phyloP scores from a whole-genome alignment of 2,113 vertebrate species.

The Myotis davidii region DNA sequence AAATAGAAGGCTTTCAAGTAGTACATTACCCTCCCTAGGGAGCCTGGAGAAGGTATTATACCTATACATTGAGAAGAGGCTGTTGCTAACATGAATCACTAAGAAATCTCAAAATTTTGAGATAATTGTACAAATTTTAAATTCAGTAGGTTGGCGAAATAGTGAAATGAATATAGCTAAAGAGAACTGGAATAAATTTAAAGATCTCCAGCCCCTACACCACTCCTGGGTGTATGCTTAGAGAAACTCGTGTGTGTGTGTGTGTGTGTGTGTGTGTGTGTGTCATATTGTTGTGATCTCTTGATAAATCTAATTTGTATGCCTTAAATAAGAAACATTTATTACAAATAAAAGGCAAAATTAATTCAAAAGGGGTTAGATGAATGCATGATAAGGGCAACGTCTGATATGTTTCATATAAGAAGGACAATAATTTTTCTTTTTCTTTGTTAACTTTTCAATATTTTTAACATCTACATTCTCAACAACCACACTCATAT shows the following conservation, averaged over 20 bases:
- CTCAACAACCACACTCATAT: not conserved
- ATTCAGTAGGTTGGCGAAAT: not conserved
- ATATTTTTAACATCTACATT: not conserved
- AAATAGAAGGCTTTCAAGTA: not conserved
- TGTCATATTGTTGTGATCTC: not conserved
- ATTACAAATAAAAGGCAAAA: not conserved
- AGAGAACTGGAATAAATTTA: conserved; percentile 16
- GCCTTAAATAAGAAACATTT: not conserved
- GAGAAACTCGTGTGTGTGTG: not conserved
- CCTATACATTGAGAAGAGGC: not conserved
- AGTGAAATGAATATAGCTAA: conserved; percentile 21
- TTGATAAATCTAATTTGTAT: not conserved
- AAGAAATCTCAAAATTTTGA: conserved; percentile 47
- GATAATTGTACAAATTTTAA: conserved; percentile 46
- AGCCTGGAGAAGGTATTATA: not conserved
- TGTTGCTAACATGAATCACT: conserved; percentile 2
- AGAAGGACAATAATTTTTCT: not conserved
- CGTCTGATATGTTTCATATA: not conserved
- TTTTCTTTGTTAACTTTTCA: not conserved
- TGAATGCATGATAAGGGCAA: not conserved
- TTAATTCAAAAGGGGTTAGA: not conserved
- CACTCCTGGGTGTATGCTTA: not conserved
- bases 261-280: not conserved
- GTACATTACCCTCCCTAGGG: not conserved
- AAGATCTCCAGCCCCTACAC: not conserved